Conservation (phyloP, 2,888 invertebrate species). For the Dysmachus trigonus region DNA sequence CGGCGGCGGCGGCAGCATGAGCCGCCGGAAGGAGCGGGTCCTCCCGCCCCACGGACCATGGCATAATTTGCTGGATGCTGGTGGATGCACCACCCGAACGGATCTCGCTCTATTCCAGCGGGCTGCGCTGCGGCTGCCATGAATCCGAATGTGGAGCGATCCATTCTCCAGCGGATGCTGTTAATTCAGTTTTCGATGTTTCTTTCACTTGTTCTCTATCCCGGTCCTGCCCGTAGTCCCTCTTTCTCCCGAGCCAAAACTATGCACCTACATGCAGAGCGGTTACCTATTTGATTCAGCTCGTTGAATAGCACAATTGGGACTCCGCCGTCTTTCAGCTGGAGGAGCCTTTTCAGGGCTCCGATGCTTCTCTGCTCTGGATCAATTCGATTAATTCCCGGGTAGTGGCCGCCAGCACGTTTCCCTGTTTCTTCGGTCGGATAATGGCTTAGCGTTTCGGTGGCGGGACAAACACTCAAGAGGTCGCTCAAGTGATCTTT, state of each 20-base stretch:
- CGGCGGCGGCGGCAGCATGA: neutral
- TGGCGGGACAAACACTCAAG: slow-evolving; percentile 11
- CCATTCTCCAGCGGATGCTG: slow-evolving; percentile 46
- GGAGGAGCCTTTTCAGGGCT: neutral
- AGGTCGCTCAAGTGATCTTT: slow-evolving; percentile 15
- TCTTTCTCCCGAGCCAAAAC: neutral
- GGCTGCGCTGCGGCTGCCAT: neutral
- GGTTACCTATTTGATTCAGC: slow-evolving; percentile 33
- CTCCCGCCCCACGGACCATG: neutral
- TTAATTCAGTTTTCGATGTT: slow-evolving; percentile 46
- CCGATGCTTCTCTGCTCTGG: slow-evolving; percentile 20
- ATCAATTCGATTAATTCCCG: slow-evolving; percentile 42
- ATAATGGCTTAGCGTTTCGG: slow-evolving; percentile 31
- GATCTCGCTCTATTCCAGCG: neutral
- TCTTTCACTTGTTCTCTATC: slow-evolving; percentile 24
- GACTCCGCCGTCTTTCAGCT: slow-evolving; percentile 19
- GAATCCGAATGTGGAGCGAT: slow-evolving; percentile 6
- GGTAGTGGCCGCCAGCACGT: slow-evolving; percentile 28
- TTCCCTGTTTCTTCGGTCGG: slow-evolving; percentile 16
- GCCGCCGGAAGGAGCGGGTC: neutral
- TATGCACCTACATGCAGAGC: neutral
- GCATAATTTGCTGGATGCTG: slow-evolving; percentile 25
- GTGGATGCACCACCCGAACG: neutral
- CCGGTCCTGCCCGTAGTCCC: neutral
- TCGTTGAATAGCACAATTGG: slow-evolving; percentile 29